Evolutionary conservation across 2,113 vertebrate genomes (phyloP), one percentile per base, ranked within the genome.

Genomic region (Callithrix jacchus): DNA sequence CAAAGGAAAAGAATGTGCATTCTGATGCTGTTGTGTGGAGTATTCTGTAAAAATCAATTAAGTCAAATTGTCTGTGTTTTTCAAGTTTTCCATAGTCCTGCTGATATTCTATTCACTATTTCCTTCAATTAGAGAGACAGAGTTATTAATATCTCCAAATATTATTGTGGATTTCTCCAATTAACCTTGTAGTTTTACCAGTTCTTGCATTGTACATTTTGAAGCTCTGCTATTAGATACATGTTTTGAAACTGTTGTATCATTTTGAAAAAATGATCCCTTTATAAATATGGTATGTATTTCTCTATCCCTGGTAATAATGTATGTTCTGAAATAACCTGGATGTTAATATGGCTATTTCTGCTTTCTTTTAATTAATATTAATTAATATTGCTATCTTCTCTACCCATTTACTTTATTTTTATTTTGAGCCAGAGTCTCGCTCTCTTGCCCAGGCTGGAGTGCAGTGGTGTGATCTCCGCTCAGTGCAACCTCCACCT

Each of bases 321-420:
- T 93, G 32, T 80, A 87, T 56, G 77, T 93, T 47, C 47, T 87
- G 47, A 87, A 93, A 80, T 80, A 93, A 93, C 21, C 73, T 49
- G 70, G 42, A 73, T 82, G 88, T 73, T 64, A 87, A 40, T 13
- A 30, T 32, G 40, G 45, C 32, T 32, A 84, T 17, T 85, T 35
- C n/a, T 42, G 45, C 21, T 93, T 77, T 93, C 84, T 66, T 86
- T 86, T 76, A 45, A 85, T 85, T 77, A 66, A 27, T 66, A 49
- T 68, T 54, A 84, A 42, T 42, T 42, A 42, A 42, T 42, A 42
- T 42, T 7, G 17, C 23, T 74, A 32, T 66, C 17, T 54, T n/a
- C 18, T 18, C 68, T n/a, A 70, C 8, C 16, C 68, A 70, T 70
- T 70, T 70, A n/a, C 18, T 13, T 20, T 66, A 37, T 86, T 68